Evolutionary conservation across 1,140 invertebrate species (phyloP), one percentile per base, ranked within the genome.

Genomic region (Heterodera schachtii): DNA sequence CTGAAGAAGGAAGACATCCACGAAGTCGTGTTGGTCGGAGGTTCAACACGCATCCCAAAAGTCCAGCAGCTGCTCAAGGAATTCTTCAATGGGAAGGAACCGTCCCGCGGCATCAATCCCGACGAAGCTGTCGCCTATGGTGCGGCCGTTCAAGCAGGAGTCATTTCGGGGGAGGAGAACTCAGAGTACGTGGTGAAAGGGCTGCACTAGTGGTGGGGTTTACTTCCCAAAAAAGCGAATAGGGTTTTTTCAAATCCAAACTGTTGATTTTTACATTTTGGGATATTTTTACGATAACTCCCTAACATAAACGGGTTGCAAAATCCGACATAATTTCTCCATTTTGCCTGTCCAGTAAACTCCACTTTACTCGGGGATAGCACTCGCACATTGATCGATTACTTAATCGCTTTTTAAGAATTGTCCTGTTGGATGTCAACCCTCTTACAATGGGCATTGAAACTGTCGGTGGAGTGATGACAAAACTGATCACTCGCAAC

Each of bases 401-500:
- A n/a, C n/a, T n/a, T n/a, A n/a, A n/a, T n/a, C n/a, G n/a, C 5
- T 60, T 46, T 71, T 71, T 31, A 1, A 71, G 69, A 70, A 78
- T 78, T 78, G 96, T 99, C 6, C 93, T 99, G 81, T 92, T 99
- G 66, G 97, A 99, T 90, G 97, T 99, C 67, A 98, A 98, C 90
- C 97, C 97, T 85, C 92, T 99, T 73, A 99, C 97, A 80, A 93
- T 99, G 93, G 97, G 97, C 86, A 99, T 99, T 90, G 97, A 99
- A 49, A 99, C 97, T 82, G 97, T 99, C 80, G 97, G 97, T 82
- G 97, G 97, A 84, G 96, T 99, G 13, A 99, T 99, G 97, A 98
- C 97, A 82, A 99, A 98, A 91, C 92, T 99, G 44, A 99, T 99
- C 90, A 94, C 95, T 78, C 91, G 97, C 88, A 99, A 99, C 92